phyloP scores from a whole-genome alignment of 2,113 vertebrate species.

The Tringa solitaria region DNA sequence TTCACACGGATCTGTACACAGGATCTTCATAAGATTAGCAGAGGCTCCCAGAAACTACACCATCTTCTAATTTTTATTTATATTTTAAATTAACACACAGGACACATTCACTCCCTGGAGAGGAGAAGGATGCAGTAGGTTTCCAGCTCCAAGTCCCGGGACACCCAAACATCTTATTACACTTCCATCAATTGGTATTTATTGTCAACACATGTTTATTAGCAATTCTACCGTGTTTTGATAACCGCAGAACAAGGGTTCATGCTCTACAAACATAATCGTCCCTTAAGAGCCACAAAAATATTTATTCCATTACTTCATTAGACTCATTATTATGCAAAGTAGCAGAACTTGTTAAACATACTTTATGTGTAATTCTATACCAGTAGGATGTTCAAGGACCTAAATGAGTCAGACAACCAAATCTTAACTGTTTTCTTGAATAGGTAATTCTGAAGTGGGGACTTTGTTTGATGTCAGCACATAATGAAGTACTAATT shows the following conservation, averaged over 20 bases:
- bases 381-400: background rate
- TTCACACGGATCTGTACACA: rapidly evolving
- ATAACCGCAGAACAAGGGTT: background rate
- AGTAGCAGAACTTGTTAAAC: background rate
- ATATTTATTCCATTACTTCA: background rate
- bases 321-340: background rate
- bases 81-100: background rate
- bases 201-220: background rate
- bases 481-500: slow-evolving; percentile 22
- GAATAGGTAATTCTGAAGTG: background rate
- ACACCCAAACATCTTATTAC: background rate
- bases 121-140: background rate
- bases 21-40: background rate
- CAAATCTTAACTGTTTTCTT: slow-evolving; percentile 6
- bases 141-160: background rate
- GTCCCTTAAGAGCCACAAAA: background rate
- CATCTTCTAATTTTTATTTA: background rate
- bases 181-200: background rate
- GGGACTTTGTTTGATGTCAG: background rate
- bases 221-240: background rate
- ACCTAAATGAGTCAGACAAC: slow-evolving; percentile 15
- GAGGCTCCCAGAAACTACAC: background rate
- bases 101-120: background rate
- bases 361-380: background rate
- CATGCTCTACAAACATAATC: background rate